Evolutionary conservation across 2,797 vertebrate genomes (phyloP).

Genomic region (Psittacula echo): DNA sequence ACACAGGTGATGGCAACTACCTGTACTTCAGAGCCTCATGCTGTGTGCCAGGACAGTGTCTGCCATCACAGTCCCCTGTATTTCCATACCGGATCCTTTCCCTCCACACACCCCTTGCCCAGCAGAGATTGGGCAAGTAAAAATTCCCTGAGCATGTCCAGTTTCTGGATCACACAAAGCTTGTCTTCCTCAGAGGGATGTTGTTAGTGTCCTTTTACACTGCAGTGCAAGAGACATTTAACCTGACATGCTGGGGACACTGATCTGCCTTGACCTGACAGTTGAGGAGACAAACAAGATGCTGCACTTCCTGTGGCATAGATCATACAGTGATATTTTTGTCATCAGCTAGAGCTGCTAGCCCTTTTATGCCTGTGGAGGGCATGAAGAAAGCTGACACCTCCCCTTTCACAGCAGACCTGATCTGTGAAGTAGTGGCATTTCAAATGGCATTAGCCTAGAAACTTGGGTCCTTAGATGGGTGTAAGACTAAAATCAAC

Average conservation of each 20-base stretch:
- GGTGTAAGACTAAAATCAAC: neutral
- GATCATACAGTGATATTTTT: neutral
- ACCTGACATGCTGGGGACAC: neutral
- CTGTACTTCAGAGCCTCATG: neutral
- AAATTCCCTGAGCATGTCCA: neutral
- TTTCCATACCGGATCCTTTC: neutral
- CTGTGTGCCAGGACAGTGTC: neutral
- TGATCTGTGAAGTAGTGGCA: neutral
- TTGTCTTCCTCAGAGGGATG: neutral
- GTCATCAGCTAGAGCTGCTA: neutral
- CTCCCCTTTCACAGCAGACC: neutral
- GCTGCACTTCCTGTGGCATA: neutral
- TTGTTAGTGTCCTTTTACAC: neutral
- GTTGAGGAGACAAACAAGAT: neutral
- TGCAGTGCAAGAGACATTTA: neutral
- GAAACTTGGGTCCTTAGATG: neutral
- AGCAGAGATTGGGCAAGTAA: neutral
- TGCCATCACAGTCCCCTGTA: neutral
- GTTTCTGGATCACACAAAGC: neutral
- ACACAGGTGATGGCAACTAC: slow-evolving; percentile 83
- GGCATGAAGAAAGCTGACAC: neutral
- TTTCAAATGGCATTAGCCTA: neutral
- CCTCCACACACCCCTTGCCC: neutral
- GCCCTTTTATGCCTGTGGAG: neutral
- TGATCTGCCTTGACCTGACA: neutral